phyloP scores from a whole-genome alignment of 2,113 vertebrate species.

The Elaphurus davidianus region DNA sequence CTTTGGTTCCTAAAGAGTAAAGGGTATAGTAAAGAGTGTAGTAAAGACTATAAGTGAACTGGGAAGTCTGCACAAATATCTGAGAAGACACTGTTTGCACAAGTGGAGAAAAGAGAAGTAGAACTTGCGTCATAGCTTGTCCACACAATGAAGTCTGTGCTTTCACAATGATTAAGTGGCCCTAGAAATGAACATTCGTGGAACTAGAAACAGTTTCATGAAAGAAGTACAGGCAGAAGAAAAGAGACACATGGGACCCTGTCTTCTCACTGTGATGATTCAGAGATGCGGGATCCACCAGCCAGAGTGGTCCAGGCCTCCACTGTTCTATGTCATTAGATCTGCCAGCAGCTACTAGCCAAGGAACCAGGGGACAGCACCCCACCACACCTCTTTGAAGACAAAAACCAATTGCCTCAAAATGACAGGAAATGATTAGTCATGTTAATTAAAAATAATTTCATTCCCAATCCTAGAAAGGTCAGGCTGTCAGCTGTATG shows the following conservation, averaged over 20 bases:
- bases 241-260: not conserved
- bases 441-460: constrained; percentile 84
- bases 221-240: not conserved
- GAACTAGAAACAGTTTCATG: not conserved
- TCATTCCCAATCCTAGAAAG: constrained; percentile 77
- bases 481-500: constrained; percentile 78
- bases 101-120: not conserved
- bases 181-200: not conserved
- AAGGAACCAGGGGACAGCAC: not conserved
- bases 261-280: not conserved
- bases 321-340: not conserved
- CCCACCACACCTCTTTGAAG: not conserved
- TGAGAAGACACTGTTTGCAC: not conserved
- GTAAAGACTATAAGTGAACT: not conserved
- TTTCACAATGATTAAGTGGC: not conserved
- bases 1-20: too few relatives aligned
- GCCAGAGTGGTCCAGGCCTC: not conserved
- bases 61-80: not conserved
- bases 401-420: constrained; percentile 78
- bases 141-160: not conserved
- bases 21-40: too few relatives aligned
- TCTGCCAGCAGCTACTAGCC: rapidly evolving
- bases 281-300: not conserved
- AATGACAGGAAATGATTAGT: constrained; percentile 81
- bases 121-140: not conserved